phyloP scores from a whole-genome alignment of 53 echinoderm and acorn worm genomes.

The Luidia sarsii region DNA sequence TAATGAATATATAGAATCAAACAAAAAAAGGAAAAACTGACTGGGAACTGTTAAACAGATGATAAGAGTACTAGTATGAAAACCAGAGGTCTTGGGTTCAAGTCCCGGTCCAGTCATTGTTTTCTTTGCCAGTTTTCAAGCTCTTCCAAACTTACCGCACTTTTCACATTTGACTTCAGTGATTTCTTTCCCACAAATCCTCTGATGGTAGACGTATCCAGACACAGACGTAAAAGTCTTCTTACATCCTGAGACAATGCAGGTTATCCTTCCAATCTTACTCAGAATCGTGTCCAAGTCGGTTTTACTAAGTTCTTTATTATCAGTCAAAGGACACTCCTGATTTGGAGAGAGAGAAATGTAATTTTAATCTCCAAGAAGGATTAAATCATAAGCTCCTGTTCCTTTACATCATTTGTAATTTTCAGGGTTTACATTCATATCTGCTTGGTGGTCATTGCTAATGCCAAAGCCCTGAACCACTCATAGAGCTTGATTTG shows the following conservation, averaged over 20 bases:
- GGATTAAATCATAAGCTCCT: neutral
- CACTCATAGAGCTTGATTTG: no score
- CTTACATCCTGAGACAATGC: neutral
- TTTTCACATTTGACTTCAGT: neutral
- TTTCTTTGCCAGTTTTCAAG: neutral
- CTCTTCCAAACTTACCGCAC: slow-evolving; percentile 16
- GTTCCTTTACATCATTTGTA: neutral
- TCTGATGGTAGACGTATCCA: slow-evolving; percentile 27
- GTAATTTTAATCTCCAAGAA: neutral
- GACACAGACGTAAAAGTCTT: slow-evolving; percentile 33
- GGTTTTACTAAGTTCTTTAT: neutral
- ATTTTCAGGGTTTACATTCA: no score
- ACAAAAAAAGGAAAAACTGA: no score
- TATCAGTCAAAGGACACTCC: slow-evolving; percentile 4
- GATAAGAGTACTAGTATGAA: no score
- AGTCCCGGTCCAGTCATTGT: neutral
- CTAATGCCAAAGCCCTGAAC: no score
- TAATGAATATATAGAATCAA: neutral
- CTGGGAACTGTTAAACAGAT: neutral
- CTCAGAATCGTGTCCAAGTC: neutral
- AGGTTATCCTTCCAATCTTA: slow-evolving; percentile 4
- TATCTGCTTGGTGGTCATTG: no score
- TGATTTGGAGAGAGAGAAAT: neutral
- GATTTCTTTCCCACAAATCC: slow-evolving; percentile 30
- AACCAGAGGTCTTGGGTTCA: neutral